Percentiles rank a stretch among this genome's conserved stretches.
Conservation (phyloP, 2,888 invertebrate genomes). For the Caenorhabditis sp. region DNA sequence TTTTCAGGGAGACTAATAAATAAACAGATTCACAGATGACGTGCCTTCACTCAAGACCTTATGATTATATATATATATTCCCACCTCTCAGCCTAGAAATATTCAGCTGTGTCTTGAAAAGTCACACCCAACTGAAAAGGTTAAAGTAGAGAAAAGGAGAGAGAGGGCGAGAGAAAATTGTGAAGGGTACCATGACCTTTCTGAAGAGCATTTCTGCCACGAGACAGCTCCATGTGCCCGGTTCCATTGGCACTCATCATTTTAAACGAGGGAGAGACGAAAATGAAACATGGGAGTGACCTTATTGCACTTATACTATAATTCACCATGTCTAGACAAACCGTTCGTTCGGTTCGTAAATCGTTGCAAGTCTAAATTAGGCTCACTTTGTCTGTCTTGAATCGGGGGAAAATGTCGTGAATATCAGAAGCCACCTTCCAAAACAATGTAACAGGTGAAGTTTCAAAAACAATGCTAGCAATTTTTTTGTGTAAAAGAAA, state of each 20-base stretch:
- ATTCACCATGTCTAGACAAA: constrained; percentile 37
- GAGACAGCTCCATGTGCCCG: constrained; percentile 36
- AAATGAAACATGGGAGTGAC: background rate
- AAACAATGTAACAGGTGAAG: no score
- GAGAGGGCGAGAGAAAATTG: constrained; percentile 21
- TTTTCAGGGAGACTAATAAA: constrained; percentile 45
- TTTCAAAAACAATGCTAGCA: constrained; percentile 7
- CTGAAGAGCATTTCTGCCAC: constrained; percentile 39
- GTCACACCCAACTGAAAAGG: constrained; percentile 37
- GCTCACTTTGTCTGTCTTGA: constrained; percentile 9
- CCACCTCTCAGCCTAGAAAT: constrained; percentile 19
- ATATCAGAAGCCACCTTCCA: constrained; percentile 19
- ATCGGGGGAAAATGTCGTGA: background rate
- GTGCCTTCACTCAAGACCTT: constrained; percentile 24
- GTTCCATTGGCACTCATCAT: background rate
- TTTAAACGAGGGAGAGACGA: background rate
- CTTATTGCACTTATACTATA: constrained; percentile 6
- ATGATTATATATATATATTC: constrained; percentile 19
- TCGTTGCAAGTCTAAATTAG: constrained; percentile 19
- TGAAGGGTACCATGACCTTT: constrained; percentile 54
- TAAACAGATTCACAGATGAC: constrained; percentile 58
- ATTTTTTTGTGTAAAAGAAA: background rate
- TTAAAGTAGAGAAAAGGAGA: background rate
- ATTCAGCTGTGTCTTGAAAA: constrained; percentile 25
- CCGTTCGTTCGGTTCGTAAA: constrained; percentile 15